Evolutionary conservation across 2,797 vertebrate genomes (phyloP).

Genomic region (Coracias cyanogaster): DNA sequence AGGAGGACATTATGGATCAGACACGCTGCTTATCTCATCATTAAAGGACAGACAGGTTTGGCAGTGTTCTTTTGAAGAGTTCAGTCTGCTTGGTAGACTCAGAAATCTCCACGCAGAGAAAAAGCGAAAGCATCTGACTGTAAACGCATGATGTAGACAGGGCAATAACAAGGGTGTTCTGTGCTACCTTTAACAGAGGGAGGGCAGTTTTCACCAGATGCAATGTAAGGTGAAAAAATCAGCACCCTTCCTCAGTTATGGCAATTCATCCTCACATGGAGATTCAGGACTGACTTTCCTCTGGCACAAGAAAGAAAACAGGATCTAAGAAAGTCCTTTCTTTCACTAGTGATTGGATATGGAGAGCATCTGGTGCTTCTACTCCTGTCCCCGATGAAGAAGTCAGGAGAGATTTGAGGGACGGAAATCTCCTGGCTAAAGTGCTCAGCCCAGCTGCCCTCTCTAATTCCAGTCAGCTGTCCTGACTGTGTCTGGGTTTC

Average conservation of each 20-base stretch:
- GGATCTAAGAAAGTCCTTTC: neutral
- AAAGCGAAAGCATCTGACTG: neutral
- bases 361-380: neutral
- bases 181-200: rapidly evolving
- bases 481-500: neutral
- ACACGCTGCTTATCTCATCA: neutral
- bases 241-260: neutral
- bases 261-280: neutral
- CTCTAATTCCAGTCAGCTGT: neutral
- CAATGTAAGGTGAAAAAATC: neutral
- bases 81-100: neutral
- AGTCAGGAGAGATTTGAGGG: neutral
- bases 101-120: neutral
- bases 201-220: neutral
- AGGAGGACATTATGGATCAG: conserved; percentile 29
- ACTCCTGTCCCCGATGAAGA: neutral
- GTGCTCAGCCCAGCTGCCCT: neutral
- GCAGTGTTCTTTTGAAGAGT: neutral
- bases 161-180: neutral
- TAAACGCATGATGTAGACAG: neutral
- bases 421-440: neutral
- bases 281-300: neutral
- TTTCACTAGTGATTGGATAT: neutral
- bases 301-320: neutral
- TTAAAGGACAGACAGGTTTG: neutral